Conservation (phyloP, 2,113 vertebrate genomes). For the Odocoileus virginianus region DNA sequence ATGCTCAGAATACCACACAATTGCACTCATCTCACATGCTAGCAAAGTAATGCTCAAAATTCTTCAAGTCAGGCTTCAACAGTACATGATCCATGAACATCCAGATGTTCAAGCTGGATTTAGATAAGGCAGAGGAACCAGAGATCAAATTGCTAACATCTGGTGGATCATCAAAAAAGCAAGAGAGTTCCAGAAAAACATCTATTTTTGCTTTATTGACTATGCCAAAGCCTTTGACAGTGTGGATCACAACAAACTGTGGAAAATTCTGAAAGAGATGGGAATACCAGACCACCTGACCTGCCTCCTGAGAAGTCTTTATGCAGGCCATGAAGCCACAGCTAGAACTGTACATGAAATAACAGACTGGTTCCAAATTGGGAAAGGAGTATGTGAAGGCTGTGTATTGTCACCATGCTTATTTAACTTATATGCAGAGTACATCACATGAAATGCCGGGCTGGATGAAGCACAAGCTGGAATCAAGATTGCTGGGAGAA, state of each 20-base stretch:
- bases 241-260: not conserved
- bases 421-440: not conserved
- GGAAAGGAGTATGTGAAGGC: not conserved
- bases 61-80: not conserved
- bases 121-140: not conserved
- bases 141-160: not conserved
- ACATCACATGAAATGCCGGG: not conserved
- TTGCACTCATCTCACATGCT: rapidly evolving
- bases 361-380: not conserved
- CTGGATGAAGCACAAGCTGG: not conserved
- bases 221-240: not conserved
- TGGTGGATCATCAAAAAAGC: not conserved
- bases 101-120: not conserved
- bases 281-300: not conserved
- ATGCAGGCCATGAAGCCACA: not conserved
- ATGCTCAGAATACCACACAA: not conserved
- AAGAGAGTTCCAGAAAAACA: not conserved
- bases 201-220: not conserved
- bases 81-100: not conserved
- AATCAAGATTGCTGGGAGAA: not conserved
- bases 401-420: not conserved
- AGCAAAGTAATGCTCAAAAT: not conserved
- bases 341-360: not conserved
- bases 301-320: not conserved
- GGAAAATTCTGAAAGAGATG: not conserved